These are phyloP conservation scores for Mustelus asterias DNA, from an alignment of 2,113 vertebrate species.

Conservation along the genomic window DNA sequence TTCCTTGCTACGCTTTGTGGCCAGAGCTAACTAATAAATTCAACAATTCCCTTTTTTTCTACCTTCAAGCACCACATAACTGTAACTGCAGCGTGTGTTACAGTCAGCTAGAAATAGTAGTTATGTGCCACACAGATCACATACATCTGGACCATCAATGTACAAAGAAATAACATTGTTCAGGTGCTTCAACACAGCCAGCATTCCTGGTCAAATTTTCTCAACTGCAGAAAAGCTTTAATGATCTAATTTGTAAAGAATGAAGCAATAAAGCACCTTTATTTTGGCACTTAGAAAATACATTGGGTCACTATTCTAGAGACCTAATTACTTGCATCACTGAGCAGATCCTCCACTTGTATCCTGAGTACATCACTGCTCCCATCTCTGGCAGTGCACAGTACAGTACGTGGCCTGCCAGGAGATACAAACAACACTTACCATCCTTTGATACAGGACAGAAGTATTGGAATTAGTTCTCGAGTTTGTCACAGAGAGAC, in stretches of 20 bases:
- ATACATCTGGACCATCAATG: conserved; percentile 77
- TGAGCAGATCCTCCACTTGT: conserved; percentile 70
- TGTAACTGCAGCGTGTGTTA: conserved; percentile 74
- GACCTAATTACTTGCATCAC: conserved; percentile 71
- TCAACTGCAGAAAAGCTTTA: conserved; percentile 74
- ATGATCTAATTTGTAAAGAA: conserved; percentile 73
- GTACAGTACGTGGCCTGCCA: conserved; percentile 78
- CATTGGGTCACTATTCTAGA: conserved; percentile 62
- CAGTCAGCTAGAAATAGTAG: conserved; percentile 74
- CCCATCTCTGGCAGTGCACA: conserved; percentile 64
- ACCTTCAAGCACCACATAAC: conserved; percentile 83
- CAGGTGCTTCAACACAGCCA: conserved; percentile 75
- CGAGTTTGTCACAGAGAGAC: conserved; percentile 72
- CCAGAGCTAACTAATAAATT: conserved; percentile 76
- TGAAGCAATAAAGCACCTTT: conserved; percentile 83
- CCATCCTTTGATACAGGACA: conserved; percentile 79
- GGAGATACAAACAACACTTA: conserved; percentile 71
- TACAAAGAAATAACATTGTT: conserved; percentile 75
- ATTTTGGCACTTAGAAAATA: conserved; percentile 76
- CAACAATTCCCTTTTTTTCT: conserved; percentile 64
- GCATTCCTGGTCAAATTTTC: conserved; percentile 68
- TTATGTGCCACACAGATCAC: conserved; percentile 73
- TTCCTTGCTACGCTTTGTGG: not conserved
- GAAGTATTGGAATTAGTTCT: conserved; percentile 73
- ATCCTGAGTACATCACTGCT: conserved; percentile 75